Percentiles rank a stretch among this genome's conserved stretches.
Conservation (phyloP, 2,797 vertebrate genomes). For the Premnoplex brunnescens region DNA sequence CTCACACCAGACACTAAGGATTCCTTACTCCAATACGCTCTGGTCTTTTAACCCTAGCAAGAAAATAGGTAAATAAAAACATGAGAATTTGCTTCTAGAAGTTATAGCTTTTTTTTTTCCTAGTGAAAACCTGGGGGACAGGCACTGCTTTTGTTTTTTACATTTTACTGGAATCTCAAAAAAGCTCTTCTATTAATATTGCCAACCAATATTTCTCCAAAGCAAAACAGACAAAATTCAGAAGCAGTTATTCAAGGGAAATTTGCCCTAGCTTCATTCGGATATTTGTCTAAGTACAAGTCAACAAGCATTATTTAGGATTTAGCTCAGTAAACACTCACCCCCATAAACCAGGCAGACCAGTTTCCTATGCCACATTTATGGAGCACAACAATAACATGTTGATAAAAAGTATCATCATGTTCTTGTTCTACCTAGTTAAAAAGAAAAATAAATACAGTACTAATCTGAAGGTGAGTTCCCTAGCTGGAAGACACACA, state of each 20-base stretch:
- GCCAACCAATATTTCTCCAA: background rate
- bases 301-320: background rate
- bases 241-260: background rate
- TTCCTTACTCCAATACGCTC: background rate
- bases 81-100: background rate
- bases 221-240: background rate
- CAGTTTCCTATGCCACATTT: background rate
- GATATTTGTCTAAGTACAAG: background rate
- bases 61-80: background rate
- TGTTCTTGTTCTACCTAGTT: background rate
- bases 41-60: background rate
- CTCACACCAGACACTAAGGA: background rate
- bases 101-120: accelerated
- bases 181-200: background rate
- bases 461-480: background rate
- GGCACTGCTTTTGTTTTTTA: background rate
- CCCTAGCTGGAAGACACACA: accelerated
- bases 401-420: background rate
- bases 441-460: background rate
- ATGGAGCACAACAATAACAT: background rate
- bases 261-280: background rate
- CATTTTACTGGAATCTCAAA: background rate
- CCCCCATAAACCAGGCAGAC: background rate
- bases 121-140: background rate
- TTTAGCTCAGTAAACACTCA: background rate